Evolutionary conservation across 2,888 invertebrate species (phyloP).

Genomic region (Emmelina monodactyla): DNA sequence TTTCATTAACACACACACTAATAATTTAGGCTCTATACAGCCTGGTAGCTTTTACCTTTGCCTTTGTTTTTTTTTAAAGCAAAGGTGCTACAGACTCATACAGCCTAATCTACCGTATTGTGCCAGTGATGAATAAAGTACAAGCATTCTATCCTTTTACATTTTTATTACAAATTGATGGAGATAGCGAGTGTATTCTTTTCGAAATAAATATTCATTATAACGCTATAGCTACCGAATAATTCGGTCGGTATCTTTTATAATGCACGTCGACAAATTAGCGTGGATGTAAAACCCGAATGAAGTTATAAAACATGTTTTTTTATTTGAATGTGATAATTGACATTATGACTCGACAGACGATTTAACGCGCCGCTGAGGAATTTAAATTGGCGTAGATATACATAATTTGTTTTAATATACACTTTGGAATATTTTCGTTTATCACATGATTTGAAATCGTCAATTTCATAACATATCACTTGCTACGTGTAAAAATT

Average conservation of each 20-base stretch:
- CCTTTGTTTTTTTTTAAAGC: too few species aligned
- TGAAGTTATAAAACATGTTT: slow-evolving; percentile 52
- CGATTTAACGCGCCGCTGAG: slow-evolving; percentile 25
- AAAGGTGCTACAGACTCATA: too few species aligned
- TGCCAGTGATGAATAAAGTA: too few species aligned
- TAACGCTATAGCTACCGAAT: slow-evolving; percentile 57
- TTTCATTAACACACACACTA: slow-evolving; percentile 44
- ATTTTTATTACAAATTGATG: too few species aligned
- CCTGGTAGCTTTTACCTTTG: slow-evolving; percentile 16
- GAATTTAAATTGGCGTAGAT: slow-evolving; percentile 44
- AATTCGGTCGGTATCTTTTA: slow-evolving; percentile 57
- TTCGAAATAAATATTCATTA: slow-evolving; percentile 58
- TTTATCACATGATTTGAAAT: slow-evolving; percentile 4
- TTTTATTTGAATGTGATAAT: slow-evolving; percentile 61
- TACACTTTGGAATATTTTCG: slow-evolving; percentile 11
- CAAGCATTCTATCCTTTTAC: too few species aligned
- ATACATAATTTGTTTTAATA: slow-evolving; percentile 13
- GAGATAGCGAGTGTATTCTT: too few species aligned
- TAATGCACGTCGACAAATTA: slow-evolving; percentile 59
- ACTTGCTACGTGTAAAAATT: not conserved
- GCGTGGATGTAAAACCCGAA: slow-evolving; percentile 61
- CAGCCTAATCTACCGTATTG: too few species aligned
- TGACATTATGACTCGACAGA: slow-evolving; percentile 55
- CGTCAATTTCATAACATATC: slow-evolving; percentile 3
- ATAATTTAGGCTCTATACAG: slow-evolving; percentile 40